Conservation (phyloP, 2,797 vertebrate species). For the Megaceryle alcyon region DNA sequence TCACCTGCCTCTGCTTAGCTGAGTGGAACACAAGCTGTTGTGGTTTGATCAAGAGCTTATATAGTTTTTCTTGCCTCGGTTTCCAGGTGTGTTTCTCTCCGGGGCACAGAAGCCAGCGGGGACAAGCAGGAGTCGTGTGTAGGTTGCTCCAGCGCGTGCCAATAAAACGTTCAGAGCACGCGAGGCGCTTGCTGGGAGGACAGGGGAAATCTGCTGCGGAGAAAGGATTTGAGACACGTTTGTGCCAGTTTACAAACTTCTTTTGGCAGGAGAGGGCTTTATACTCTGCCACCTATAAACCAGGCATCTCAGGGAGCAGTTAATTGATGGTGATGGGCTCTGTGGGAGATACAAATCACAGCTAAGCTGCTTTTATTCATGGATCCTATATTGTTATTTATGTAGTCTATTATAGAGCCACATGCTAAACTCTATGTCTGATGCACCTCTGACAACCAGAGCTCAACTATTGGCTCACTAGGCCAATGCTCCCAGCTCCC, state of each 20-base stretch:
- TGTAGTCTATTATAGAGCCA: not conserved
- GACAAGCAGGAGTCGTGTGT: not conserved
- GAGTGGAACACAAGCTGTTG: not conserved
- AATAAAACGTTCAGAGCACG: not conserved
- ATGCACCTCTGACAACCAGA: not conserved
- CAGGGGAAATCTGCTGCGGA: not conserved
- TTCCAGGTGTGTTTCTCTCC: not conserved
- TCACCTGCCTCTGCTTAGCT: not conserved
- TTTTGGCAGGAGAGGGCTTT: not conserved
- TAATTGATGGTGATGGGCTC: not conserved
- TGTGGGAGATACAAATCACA: not conserved
- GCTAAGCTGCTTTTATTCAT: not conserved
- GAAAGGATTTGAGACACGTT: not conserved
- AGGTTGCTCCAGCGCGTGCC: not conserved
- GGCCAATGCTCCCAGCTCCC: not conserved
- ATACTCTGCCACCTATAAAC: not conserved
- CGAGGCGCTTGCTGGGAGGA: not conserved
- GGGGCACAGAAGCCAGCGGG: not conserved
- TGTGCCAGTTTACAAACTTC: constrained; percentile 20
- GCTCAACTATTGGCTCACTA: not conserved
- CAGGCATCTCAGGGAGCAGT: rapidly evolving
- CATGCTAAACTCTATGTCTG: not conserved
- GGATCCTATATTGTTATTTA: not conserved
- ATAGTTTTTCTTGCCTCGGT: not conserved
- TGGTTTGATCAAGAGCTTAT: rapidly evolving